Base-by-base conservation (phyloP, 2,888 invertebrate genomes). In the Synanthedon vespiformis region DNA sequence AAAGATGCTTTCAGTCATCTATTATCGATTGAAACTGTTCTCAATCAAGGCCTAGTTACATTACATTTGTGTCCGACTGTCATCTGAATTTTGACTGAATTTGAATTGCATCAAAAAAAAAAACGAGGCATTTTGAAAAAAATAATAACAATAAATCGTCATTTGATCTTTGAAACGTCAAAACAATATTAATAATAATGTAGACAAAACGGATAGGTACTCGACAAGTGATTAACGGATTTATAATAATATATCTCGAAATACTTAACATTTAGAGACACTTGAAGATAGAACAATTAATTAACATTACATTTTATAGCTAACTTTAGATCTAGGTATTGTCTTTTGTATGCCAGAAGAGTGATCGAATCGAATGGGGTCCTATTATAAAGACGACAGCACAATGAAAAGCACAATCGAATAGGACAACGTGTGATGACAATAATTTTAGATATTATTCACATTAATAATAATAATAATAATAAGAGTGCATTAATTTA, bases 301-400 rank as follows among this genome's bases (percentile, higher is more conserved):
- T 78, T 79, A 76, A 84, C 80, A 82, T 80, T 78, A 81, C 84
- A 84, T 85, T 82, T 76, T 84, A 84, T 79, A 70, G 70, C 86
- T 86, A 87, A 86, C 77, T 77, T 86, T 88, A 88, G 82, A 86
- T 79, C 88, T 88, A 88, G 86, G 88, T 88, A 88, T 88, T 88
- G 88, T 88, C 88, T 87, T 88, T 88, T 83, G 82, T 82, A 85
- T 87, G 83, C 82, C 83, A 79, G 81, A 85, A 75, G 77, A 68
- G 73, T 79, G 78, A 80, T 78, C 22, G 34, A 74, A 80, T 78
- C 22, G 34, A 74, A 83, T 80, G 82, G 80, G 79, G 74, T 78
- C 76, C 66, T 64, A 67, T 66, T 58, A 60, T 61, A 70, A n/a
- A 65, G 63, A 74, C 62, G 66, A 70, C 66, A 64, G 34, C 34